Percentiles rank a stretch among this genome's conserved stretches.
Conservation (phyloP, 2,888 invertebrate genomes). For the Drosophila formosana region DNA sequence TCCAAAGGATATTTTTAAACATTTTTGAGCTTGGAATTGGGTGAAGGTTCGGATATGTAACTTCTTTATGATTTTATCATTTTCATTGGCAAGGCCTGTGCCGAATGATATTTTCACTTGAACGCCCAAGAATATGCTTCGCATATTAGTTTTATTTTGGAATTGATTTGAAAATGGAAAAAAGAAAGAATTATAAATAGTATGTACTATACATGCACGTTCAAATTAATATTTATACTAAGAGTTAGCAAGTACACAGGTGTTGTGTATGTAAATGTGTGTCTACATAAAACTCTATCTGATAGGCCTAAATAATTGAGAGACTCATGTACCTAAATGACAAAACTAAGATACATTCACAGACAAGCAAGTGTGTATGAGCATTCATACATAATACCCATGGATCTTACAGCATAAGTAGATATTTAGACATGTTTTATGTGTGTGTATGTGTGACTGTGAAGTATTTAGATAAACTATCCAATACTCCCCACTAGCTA, state of each 20-base stretch:
- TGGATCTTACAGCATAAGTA: slow-evolving; percentile 30
- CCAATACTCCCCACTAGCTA: slow-evolving; percentile 26
- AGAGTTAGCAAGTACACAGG: slow-evolving; percentile 16
- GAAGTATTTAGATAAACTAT: slow-evolving; percentile 34
- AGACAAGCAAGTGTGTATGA: slow-evolving; percentile 11
- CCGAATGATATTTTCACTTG: neutral
- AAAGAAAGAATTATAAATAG: neutral
- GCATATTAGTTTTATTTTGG: neutral
- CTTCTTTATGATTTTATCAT: neutral
- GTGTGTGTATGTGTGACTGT: slow-evolving; percentile 46
- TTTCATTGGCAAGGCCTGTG: neutral
- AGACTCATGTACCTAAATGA: slow-evolving; percentile 81
- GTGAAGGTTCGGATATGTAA: slow-evolving; percentile 1
- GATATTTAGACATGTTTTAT: slow-evolving; percentile 73
- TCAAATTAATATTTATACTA: slow-evolving; percentile 26
- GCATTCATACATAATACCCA: slow-evolving; percentile 17
- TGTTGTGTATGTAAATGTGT: slow-evolving; percentile 41
- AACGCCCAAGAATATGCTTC: neutral
- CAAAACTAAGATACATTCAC: slow-evolving; percentile 39
- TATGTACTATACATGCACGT: slow-evolving; percentile 31
- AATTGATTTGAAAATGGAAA: neutral
- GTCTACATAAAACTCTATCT: slow-evolving; percentile 43
- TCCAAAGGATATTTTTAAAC: slow-evolving; percentile 31
- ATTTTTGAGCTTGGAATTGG: slow-evolving; percentile 9
- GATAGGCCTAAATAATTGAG: slow-evolving; percentile 67